Conservation (phyloP, 1,140 invertebrate species). For the Delia radicum region DNA sequence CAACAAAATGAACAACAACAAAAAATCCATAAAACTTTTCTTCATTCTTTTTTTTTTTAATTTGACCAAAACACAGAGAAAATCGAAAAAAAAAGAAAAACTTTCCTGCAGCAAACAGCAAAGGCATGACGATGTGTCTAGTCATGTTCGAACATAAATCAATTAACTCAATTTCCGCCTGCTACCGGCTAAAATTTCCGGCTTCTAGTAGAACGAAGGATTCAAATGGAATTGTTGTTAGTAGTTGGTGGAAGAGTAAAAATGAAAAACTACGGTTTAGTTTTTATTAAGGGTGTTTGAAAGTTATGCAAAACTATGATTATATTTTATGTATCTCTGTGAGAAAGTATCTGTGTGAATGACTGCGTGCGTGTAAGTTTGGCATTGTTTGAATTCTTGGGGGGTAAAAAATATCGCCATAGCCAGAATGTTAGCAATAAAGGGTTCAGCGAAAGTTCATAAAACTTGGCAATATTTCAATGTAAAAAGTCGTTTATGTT, state of each 20-base stretch:
- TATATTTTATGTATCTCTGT: not conserved
- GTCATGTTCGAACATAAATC: constrained; percentile 53
- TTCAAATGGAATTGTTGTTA: not conserved
- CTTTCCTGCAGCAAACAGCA: not conserved
- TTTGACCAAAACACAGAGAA: not conserved
- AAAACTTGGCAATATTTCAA: constrained; percentile 21
- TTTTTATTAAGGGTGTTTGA: not conserved
- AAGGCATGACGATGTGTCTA: constrained; percentile 32
- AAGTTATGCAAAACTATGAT: constrained; percentile 20
- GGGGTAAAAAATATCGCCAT: not conserved
- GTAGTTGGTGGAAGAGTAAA: not conserved
- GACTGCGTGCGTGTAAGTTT: not conserved
- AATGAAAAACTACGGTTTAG: not conserved
- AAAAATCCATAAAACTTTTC: not conserved
- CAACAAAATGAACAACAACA: not conserved
- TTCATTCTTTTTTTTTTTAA: not conserved
- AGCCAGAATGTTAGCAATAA: not conserved
- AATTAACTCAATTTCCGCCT: constrained; percentile 56
- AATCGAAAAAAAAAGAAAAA: not conserved
- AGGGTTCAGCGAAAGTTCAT: constrained; percentile 15
- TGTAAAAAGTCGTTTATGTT: not conserved
- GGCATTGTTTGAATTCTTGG: not conserved
- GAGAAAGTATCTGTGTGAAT: too few relatives aligned
- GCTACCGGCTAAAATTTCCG: constrained; percentile 32
- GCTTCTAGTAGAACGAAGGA: not conserved